Conservation (phyloP, 1,140 invertebrate species). For the Euglossa dilemma region DNA sequence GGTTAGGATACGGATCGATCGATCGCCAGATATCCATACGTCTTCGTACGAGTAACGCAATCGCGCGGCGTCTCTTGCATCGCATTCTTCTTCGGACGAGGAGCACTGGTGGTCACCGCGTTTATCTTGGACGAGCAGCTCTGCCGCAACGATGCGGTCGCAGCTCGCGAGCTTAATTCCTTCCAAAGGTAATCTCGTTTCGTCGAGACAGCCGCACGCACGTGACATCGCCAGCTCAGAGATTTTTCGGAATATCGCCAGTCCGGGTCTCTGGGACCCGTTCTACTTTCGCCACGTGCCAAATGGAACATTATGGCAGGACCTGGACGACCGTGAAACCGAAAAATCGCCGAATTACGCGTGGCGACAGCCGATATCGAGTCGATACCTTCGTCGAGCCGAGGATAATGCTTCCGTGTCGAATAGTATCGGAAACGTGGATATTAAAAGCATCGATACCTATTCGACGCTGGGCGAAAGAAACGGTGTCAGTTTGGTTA, state of each 20-base stretch:
- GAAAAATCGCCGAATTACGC: slow-evolving; percentile 12
- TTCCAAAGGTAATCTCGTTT: slow-evolving; percentile 70
- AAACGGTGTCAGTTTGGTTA: too few species aligned
- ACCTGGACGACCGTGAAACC: slow-evolving; percentile 12
- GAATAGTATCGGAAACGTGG: too few species aligned
- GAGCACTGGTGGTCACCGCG: slow-evolving; percentile 25
- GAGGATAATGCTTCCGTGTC: too few species aligned
- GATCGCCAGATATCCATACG: background rate
- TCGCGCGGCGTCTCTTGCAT: background rate
- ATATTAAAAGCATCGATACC: too few species aligned
- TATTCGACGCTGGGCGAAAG: too few species aligned
- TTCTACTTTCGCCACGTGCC: slow-evolving; percentile 24
- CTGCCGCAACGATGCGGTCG: slow-evolving; percentile 49
- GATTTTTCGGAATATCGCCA: slow-evolving; percentile 44
- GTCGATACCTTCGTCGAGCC: too few species aligned
- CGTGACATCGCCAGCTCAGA: slow-evolving; percentile 6
- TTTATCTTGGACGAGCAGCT: slow-evolving; percentile 69
- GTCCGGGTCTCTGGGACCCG: slow-evolving; percentile 22
- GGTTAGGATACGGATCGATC: too few species aligned
- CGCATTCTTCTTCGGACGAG: background rate
- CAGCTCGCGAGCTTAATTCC: slow-evolving; percentile 62
- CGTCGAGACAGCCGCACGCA: slow-evolving; percentile 23
- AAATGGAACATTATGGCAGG: slow-evolving; percentile 36
- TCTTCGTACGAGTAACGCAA: too few species aligned
- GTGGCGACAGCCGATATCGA: background rate